phyloP scores from a whole-genome alignment of 2,888 invertebrate genomes.

The Nymphalis polychloros region DNA sequence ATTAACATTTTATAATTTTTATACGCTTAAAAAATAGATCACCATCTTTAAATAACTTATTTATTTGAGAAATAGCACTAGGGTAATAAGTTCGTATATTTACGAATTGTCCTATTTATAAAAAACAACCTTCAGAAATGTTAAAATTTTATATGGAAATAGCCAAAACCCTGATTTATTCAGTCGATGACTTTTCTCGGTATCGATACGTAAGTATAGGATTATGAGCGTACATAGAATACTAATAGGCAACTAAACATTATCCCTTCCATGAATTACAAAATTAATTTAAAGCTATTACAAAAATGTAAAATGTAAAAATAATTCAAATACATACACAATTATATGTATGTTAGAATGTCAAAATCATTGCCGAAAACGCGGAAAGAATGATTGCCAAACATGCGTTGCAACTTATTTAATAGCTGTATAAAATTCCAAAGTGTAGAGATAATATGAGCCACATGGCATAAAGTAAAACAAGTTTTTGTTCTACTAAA shows the following conservation, averaged over 20 bases:
- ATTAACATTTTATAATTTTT: background rate
- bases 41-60: too few species aligned
- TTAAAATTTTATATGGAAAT: too few species aligned
- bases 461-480: slow-evolving; percentile 32
- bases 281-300: slow-evolving; percentile 4
- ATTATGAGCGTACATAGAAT: slow-evolving; percentile 12
- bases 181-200: slow-evolving; percentile 19
- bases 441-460: slow-evolving; percentile 31
- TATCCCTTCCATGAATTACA: slow-evolving; percentile 1
- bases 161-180: slow-evolving; percentile 10
- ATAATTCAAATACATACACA: slow-evolving; percentile 29
- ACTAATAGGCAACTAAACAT: slow-evolving; percentile 9
- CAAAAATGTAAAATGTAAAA: slow-evolving; percentile 8
- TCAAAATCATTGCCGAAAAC: slow-evolving; percentile 38
- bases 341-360: slow-evolving; percentile 35
- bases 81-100: too few species aligned
- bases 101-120: too few species aligned
- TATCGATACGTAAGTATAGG: slow-evolving; percentile 8
- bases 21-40: too few species aligned
- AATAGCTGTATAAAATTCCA: slow-evolving; percentile 37
- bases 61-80: too few species aligned
- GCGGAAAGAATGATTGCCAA: slow-evolving; percentile 38
- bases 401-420: slow-evolving; percentile 37
- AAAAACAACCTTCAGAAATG: too few species aligned
- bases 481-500: slow-evolving; percentile 28